Evolutionary conservation across 37 sponge, comb jelly and placozoan genomes (phyloP).

Genomic region (Cliona cf. orientalis): DNA sequence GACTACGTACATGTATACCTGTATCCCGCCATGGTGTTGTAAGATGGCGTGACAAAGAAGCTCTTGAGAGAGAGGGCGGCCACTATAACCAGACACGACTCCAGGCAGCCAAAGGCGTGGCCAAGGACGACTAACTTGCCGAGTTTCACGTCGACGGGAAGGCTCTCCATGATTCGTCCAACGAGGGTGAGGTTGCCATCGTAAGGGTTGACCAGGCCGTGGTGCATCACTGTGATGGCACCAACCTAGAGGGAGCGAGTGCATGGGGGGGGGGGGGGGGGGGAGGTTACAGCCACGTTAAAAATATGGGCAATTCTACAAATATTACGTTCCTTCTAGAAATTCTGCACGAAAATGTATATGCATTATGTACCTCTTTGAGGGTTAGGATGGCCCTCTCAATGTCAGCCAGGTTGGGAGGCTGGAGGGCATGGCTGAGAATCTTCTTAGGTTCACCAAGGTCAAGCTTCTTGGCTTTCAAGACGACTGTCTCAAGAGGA

Average conservation of each 20-base stretch:
- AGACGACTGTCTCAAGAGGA: conserved; percentile 80
- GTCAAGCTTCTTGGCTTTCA: conserved; percentile 86
- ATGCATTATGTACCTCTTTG: conserved; percentile 84
- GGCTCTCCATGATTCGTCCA: conserved; percentile 75
- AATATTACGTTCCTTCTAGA: background rate
- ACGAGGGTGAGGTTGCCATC: conserved; percentile 94
- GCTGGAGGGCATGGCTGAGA: conserved; percentile 84
- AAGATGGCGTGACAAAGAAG: conserved; percentile 58
- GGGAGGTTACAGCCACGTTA: background rate
- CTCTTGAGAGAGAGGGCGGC: conserved; percentile 76
- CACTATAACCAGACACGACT: conserved; percentile 72
- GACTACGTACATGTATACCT: too few species aligned
- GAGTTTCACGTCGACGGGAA: conserved; percentile 85
- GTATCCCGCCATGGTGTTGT: conserved; percentile 38
- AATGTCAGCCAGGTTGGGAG: conserved; percentile 77
- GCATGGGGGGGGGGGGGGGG: too few species aligned
- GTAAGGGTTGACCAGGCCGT: conserved; percentile 62
- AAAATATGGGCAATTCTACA: background rate
- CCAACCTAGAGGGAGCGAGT: conserved; percentile 65
- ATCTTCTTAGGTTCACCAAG: conserved; percentile 86
- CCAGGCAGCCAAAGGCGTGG: conserved; percentile 91
- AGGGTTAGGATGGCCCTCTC: conserved; percentile 84
- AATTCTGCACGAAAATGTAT: too few species aligned
- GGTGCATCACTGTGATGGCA: conserved; percentile 57
- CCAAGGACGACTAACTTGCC: conserved; percentile 89